Evolutionary conservation across 92 coral and sea anemone genomes (phyloP), one percentile per base, ranked within the genome.

Genomic region (Hydrozoanthus gracilis): DNA sequence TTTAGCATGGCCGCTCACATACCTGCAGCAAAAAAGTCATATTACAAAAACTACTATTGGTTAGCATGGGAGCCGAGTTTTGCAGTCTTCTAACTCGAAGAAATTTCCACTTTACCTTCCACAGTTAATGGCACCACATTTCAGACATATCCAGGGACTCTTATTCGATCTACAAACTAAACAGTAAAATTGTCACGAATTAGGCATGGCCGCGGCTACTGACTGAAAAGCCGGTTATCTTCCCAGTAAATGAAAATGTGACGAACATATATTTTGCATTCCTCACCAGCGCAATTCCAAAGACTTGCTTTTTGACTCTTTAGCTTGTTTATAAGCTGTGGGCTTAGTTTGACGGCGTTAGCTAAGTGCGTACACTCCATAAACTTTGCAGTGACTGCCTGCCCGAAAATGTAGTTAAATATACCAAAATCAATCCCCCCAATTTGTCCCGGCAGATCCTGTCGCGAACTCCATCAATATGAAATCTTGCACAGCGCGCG

Each of bases 331-430:
- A 97, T 76, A 51, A 97, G 93, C 83, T 91, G 93, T 71, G 96
- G 91, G 45, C 96, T 90, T 70, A 95, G 82, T 86, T 93, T 91
- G 5, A 97, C 99, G 48, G 97, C 93, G 85, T 97, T 92, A 18
- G 92, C 92, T 47, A 97, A 62, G 87, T 97, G 99, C 77, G 98
- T 90, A 69, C 99, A 97, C 93, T 97, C 99, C 99, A 97, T 97
- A 87, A 79, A 83, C 75, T 44, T 66, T 77, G 55, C 82, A 55
- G 18, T 76, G 44, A 55, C 80, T 78, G 84, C 80, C 67, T 90
- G 87, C 51, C 79, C 15, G 44, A 64, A 88, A 83, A 76, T 61
- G 8, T 3, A 76, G 83, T 61, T 27, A 84, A 90, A 88, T 79
- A 86, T 91, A 83, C 88, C 84, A 20, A 89, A 91, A 79, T 67